These are phyloP conservation scores for Dipodomys spectabilis DNA, from an alignment of 2,113 vertebrate species.

Conservation along the genomic window DNA sequence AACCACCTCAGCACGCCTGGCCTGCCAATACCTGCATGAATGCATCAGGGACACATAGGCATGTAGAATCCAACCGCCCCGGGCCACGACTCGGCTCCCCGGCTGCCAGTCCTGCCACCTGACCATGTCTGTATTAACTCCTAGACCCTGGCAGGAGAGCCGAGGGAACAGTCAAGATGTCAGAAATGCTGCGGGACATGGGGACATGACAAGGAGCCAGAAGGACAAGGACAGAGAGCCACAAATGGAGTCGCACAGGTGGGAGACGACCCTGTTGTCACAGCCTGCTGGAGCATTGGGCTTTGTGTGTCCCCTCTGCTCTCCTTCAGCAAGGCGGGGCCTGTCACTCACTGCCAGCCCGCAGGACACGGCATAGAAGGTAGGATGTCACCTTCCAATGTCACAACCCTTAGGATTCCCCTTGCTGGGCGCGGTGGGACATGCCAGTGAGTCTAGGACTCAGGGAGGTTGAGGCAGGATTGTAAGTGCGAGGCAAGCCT, in stretches of 20 bases:
- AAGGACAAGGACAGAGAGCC: background rate
- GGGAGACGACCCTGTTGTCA: fast-evolving
- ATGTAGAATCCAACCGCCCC: background rate
- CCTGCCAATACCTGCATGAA: fast-evolving
- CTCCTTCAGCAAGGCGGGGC: fast-evolving
- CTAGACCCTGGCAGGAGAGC: too few species aligned
- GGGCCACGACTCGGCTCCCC: background rate
- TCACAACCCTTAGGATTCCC: background rate
- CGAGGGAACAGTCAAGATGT: background rate
- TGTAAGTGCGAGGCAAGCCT: background rate
- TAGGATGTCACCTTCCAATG: too few species aligned
- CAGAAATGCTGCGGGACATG: background rate
- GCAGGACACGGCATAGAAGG: background rate
- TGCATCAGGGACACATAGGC: fast-evolving
- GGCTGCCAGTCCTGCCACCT: too few species aligned
- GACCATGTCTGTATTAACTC: background rate
- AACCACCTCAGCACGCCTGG: fast-evolving
- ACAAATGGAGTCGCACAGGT: background rate
- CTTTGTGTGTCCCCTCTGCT: background rate
- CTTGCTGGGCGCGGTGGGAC: background rate
- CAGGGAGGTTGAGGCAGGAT: background rate
- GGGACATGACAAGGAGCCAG: background rate
- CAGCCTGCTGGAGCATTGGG: too few species aligned
- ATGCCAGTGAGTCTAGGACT: background rate
- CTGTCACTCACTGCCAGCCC: background rate